These are phyloP conservation scores for Caenorhabditis sp. DNA, from an alignment of 2,888 invertebrate genomes.

Conservation along the genomic window DNA sequence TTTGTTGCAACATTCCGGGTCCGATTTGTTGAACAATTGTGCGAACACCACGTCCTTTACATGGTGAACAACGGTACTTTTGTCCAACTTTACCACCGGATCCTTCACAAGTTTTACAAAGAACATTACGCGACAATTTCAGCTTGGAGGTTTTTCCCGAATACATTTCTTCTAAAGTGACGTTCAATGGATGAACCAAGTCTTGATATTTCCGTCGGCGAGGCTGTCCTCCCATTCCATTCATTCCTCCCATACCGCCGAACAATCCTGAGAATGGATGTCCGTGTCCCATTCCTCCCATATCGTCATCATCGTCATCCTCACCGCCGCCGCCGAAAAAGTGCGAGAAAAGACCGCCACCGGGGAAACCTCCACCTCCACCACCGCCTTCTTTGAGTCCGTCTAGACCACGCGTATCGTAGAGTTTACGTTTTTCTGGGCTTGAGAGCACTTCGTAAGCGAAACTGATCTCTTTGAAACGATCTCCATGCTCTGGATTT, in stretches of 20 bases:
- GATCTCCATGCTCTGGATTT: constrained; percentile 88
- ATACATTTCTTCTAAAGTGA: constrained; percentile 88
- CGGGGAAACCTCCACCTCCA: constrained; percentile 73
- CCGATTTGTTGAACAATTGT: constrained; percentile 74
- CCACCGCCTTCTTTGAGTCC: constrained; percentile 78
- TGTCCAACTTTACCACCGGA: constrained; percentile 67
- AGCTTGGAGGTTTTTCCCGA: constrained; percentile 86
- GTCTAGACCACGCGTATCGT: constrained; percentile 86
- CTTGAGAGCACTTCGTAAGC: constrained; percentile 92
- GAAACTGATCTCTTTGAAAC: constrained; percentile 93
- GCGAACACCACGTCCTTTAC: constrained; percentile 79
- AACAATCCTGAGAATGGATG: constrained; percentile 37
- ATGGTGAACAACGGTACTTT: constrained; percentile 77
- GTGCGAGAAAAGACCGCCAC: constrained; percentile 79
- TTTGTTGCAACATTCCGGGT: constrained; percentile 76
- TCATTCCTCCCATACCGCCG: constrained; percentile 20
- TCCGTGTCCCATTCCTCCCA: constrained; percentile 25
- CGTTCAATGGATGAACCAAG: constrained; percentile 82
- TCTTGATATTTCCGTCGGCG: constrained; percentile 73
- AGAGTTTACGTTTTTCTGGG: constrained; percentile 83
- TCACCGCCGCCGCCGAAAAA: constrained; percentile 71
- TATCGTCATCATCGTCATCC: constrained; percentile 29
- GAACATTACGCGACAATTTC: constrained; percentile 83
- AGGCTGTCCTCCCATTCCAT: constrained; percentile 12
- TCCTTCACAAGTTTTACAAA: constrained; percentile 82